Conservation (phyloP, 2,797 vertebrate genomes). For the Chloroceryle amazona region DNA sequence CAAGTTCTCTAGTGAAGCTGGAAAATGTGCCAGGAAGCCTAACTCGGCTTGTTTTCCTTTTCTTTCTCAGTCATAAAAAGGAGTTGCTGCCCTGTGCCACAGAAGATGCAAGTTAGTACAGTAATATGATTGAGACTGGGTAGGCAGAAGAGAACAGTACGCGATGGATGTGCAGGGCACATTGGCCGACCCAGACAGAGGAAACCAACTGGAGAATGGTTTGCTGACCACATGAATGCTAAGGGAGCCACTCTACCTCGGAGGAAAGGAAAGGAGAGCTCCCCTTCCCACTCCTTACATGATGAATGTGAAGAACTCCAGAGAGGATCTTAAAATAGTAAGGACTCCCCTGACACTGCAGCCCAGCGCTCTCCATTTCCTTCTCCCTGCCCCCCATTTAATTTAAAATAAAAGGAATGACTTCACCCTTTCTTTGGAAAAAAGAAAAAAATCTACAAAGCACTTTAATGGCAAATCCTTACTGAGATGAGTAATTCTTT, state of each 20-base stretch:
- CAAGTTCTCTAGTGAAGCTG: constrained; percentile 2
- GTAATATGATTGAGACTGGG: not conserved
- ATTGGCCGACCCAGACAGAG: not conserved
- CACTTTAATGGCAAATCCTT: not conserved
- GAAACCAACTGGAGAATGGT: not conserved
- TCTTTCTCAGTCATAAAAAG: not conserved
- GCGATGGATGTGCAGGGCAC: not conserved
- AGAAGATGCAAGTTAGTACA: not conserved
- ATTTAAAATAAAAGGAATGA: not conserved
- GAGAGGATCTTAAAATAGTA: not conserved
- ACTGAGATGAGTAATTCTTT: not conserved
- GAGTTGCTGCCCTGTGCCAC: not conserved
- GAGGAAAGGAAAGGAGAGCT: not conserved
- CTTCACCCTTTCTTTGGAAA: not conserved
- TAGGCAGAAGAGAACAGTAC: not conserved
- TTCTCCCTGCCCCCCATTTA: not conserved
- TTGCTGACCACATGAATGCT: not conserved
- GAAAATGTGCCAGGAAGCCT: not conserved
- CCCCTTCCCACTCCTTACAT: not conserved
- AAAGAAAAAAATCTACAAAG: not conserved
- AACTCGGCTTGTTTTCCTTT: not conserved
- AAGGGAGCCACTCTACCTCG: not conserved
- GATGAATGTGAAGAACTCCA: not conserved
- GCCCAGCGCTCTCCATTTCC: not conserved
- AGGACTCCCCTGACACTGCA: not conserved